Conservation (phyloP, 2,797 vertebrate species). For the Adrianichthys oophorus region DNA sequence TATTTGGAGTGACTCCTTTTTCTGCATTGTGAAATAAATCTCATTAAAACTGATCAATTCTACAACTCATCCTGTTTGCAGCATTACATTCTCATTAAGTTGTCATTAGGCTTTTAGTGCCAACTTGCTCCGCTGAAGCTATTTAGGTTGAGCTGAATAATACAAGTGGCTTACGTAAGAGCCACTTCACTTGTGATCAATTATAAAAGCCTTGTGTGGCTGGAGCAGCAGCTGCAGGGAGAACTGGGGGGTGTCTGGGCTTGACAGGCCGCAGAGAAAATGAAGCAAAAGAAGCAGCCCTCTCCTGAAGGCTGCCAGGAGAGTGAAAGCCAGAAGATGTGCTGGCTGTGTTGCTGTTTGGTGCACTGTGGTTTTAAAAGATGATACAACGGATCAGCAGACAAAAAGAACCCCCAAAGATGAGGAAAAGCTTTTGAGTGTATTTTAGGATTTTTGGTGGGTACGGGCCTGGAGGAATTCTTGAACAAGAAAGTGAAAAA, state of each 20-base stretch:
- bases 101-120: conserved; percentile 52
- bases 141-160: conserved; percentile 70
- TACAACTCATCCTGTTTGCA: conserved; percentile 22
- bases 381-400: conserved; percentile 21
- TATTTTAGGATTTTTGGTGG: conserved; percentile 39
- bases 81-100: conserved; percentile 38
- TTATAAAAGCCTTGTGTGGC: conserved; percentile 65
- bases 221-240: conserved; percentile 50
- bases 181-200: conserved; percentile 68
- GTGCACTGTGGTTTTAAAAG: conserved; percentile 44
- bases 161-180: conserved; percentile 69
- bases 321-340: conserved; percentile 58
- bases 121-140: conserved; percentile 47
- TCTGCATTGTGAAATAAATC: conserved; percentile 6
- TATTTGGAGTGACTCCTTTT: conserved; percentile 4
- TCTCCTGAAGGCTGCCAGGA: conserved; percentile 45
- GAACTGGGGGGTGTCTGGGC: conserved; percentile 51
- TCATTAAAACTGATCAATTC: conserved; percentile 16
- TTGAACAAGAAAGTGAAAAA: background rate
- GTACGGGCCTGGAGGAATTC: conserved; percentile 2
- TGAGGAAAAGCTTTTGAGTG: conserved; percentile 32
- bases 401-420: conserved; percentile 24
- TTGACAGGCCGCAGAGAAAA: conserved; percentile 57
- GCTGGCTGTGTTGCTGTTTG: conserved; percentile 48
- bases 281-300: conserved; percentile 43